These are phyloP conservation scores for Ceyx erithaca DNA, from an alignment of 2,797 vertebrate species.

Conservation along the genomic window DNA sequence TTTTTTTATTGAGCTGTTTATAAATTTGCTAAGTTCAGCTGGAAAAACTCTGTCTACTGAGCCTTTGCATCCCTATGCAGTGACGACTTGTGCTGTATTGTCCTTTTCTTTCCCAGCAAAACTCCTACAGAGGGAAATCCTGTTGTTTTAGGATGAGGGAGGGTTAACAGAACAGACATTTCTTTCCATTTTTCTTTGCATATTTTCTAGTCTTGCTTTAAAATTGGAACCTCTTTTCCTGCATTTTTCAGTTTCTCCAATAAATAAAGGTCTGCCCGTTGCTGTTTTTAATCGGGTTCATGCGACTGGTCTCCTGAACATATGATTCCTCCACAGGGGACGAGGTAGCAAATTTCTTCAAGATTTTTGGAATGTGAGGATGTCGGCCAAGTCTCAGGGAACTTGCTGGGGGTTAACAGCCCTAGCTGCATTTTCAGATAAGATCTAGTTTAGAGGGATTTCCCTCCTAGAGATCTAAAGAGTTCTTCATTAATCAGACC, in stretches of 20 bases:
- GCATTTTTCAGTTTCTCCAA: neutral
- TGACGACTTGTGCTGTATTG: neutral
- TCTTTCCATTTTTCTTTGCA: rapidly evolving
- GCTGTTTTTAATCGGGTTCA: neutral
- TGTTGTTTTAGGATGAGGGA: neutral
- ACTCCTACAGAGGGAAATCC: neutral
- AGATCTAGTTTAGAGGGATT: neutral
- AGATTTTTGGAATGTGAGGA: neutral
- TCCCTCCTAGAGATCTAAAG: neutral
- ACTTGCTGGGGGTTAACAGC: neutral
- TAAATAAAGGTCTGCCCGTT: neutral
- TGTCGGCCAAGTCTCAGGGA: conserved; percentile 7
- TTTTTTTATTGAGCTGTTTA: neutral
- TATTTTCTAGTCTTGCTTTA: neutral
- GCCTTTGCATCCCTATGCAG: neutral
- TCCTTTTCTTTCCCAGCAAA: neutral
- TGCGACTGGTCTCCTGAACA: neutral
- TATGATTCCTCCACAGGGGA: neutral
- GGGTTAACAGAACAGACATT: neutral
- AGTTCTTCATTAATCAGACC: neutral
- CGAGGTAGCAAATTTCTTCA: conserved; percentile 5
- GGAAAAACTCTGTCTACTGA: neutral
- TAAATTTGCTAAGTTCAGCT: neutral
- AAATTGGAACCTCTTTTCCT: neutral
- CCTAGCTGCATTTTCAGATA: neutral